These are phyloP conservation scores for Sternotherus odoratus DNA, from an alignment of 2,797 vertebrate genomes.

Conservation along the genomic window DNA sequence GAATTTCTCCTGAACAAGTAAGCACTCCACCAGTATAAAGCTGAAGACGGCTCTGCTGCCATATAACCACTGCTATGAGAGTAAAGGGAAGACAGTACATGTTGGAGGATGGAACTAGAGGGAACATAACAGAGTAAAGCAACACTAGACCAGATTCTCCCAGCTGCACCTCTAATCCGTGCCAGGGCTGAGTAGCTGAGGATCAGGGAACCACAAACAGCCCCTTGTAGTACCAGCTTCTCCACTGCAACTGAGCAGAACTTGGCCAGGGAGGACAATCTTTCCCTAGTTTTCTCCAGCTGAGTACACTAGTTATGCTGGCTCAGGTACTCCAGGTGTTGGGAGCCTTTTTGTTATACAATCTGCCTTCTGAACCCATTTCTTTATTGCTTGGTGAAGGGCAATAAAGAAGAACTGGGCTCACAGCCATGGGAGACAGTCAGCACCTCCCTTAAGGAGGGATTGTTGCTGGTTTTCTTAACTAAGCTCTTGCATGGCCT, in stretches of 20 bases:
- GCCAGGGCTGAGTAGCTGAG: background rate
- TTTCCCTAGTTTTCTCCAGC: background rate
- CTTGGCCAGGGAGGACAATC: background rate
- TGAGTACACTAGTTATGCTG: background rate
- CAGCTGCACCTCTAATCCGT: background rate
- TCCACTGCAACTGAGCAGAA: background rate
- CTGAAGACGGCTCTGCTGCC: background rate
- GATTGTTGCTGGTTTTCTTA: background rate
- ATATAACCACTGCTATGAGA: background rate
- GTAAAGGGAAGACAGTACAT: background rate
- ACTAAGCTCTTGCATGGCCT: background rate
- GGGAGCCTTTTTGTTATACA: background rate
- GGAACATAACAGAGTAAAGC: background rate
- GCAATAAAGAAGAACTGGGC: constrained; percentile 28
- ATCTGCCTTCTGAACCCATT: background rate
- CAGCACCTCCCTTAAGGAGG: constrained; percentile 6
- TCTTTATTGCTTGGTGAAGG: background rate
- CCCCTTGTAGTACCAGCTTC: background rate
- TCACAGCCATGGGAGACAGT: background rate
- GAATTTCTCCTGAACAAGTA: background rate
- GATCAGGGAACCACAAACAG: background rate
- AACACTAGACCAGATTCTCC: background rate
- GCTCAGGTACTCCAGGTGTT: background rate
- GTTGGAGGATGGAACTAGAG: background rate
- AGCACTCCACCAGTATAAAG: background rate